Evolutionary conservation across 2,888 invertebrate genomes (phyloP), one percentile per base, ranked within the genome.

Genomic region (Argyra leucocephala): DNA sequence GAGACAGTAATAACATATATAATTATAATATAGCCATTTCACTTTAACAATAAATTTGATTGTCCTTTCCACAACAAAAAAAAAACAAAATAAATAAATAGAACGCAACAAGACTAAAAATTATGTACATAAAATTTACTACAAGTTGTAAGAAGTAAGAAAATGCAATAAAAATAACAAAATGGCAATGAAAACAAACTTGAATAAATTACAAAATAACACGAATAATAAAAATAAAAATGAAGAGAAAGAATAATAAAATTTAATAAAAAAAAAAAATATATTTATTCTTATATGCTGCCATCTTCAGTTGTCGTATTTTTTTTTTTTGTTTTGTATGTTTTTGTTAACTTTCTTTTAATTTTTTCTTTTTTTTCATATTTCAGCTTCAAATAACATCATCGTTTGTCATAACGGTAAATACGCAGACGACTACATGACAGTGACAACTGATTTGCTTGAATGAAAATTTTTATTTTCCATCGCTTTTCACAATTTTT

Each of bases 141-240:
- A 31, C 31, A 31, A 31, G n/a, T n/a, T n/a, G n/a, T n/a, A n/a
- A n/a, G n/a, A n/a, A n/a, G n/a, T n/a, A n/a, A n/a, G n/a, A n/a
- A n/a, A n/a, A n/a, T n/a, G n/a, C n/a, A n/a, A n/a, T n/a, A n/a
- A n/a, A n/a, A n/a, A n/a, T n/a, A n/a, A n/a, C n/a, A n/a, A n/a
- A n/a, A n/a, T n/a, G n/a, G n/a, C n/a, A n/a, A 31, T 26, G 9
- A 48, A 48, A 3, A 48, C 12, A 18, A 48, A 48, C 5, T 15
- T n/a, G n/a, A 48, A 48, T 48, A 48, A 48, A 48, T 48, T 48
- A n/a, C n/a, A 48, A 48, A 48, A 48, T 48, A 48, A 48, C 48
- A 48, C 48, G 48, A 48, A 48, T 48, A 48, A 48, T 48, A 48
- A 31, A 31, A 18, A 48, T 18, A 48, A 18, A 18, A 15, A 48